phyloP scores from a whole-genome alignment of 2,113 vertebrate genomes.

The Hymenochirus boettgeri region DNA sequence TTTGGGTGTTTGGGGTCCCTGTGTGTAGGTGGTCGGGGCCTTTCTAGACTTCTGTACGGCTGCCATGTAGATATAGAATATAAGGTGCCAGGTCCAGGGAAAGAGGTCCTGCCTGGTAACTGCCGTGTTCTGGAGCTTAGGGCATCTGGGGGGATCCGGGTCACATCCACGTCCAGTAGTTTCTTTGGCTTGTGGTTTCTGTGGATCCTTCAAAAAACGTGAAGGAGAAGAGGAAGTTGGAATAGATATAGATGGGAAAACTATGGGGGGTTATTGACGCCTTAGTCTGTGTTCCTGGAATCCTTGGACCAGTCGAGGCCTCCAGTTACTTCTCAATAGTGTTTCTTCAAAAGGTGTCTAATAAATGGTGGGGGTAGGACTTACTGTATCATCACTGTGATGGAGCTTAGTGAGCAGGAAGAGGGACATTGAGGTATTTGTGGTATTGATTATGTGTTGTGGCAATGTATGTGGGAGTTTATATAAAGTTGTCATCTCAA shows the following conservation, averaged over 20 bases:
- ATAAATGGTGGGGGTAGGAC: too few species aligned
- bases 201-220: conserved; percentile 80
- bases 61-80: conserved; percentile 67
- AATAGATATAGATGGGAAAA: too few species aligned
- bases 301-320: background rate
- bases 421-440: too few species aligned
- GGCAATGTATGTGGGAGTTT: too few species aligned
- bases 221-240: background rate
- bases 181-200: conserved; percentile 84
- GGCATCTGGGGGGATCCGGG: conserved; percentile 72
- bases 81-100: conserved; percentile 76
- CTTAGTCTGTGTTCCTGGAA: too few species aligned
- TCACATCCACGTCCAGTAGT: conserved; percentile 85
- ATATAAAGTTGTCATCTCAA: too few species aligned
- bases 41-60: background rate
- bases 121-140: conserved; percentile 84
- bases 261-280: too few species aligned
- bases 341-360: too few species aligned
- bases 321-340: background rate
- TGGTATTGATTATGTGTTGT: too few species aligned
- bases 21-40: accelerated
- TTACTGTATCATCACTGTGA: too few species aligned
- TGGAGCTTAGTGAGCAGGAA: too few species aligned
- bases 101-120: conserved; percentile 72
- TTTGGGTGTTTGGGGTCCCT: conserved; percentile 17